phyloP scores from a whole-genome alignment of 2,797 vertebrate species.

The Chaetodon trifasciatus region DNA sequence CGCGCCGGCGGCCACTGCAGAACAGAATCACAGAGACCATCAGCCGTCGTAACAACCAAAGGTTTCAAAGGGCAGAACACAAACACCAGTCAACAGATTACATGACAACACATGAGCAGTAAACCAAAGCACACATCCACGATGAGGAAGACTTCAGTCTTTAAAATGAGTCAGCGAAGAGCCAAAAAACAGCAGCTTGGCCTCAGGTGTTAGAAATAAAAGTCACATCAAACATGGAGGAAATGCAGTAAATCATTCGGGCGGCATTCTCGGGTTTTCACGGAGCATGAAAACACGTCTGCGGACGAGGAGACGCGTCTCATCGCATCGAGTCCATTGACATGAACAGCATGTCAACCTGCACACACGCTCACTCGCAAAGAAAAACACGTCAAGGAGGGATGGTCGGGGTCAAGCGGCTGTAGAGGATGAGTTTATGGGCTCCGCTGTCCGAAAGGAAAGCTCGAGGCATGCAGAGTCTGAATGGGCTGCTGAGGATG shows the following conservation, averaged over 20 bases:
- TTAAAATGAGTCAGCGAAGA: not conserved
- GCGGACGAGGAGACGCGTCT: not conserved
- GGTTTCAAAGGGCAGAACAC: not conserved
- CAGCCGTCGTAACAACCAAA: not conserved
- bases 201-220: constrained; percentile 22
- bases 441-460: constrained; percentile 9
- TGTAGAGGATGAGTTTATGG: constrained; percentile 27
- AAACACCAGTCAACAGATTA: not conserved
- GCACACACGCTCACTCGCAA: constrained; percentile 31
- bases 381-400: constrained; percentile 14
- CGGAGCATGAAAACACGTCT: constrained; percentile 8
- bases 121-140: constrained; percentile 32
- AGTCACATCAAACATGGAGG: constrained; percentile 38
- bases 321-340: constrained; percentile 23
- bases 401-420: constrained; percentile 11
- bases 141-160: not conserved
- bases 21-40: not conserved
- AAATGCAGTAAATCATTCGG: constrained; percentile 27
- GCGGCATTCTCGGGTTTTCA: constrained; percentile 1
- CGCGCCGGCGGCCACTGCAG: constrained; percentile 66
- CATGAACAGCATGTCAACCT: constrained; percentile 62
- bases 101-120: constrained; percentile 10
- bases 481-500: constrained; percentile 35
- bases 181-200: not conserved
- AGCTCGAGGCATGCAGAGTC: constrained; percentile 62